These are phyloP conservation scores for Trichonephila inaurata DNA, from an alignment of 1,140 invertebrate genomes.

Conservation along the genomic window DNA sequence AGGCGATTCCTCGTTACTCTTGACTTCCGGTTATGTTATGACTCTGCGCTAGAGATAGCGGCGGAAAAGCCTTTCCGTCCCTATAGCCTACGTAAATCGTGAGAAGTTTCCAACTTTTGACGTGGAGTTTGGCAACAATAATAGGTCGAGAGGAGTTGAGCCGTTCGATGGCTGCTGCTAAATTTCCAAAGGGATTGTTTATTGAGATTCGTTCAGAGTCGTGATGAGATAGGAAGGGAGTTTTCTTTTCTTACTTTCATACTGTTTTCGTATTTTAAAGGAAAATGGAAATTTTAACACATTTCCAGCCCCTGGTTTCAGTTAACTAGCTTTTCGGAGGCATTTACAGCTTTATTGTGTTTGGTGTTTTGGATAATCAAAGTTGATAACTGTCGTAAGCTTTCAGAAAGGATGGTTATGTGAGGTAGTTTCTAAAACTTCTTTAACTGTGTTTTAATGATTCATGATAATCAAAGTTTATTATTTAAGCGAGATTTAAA, in stretches of 20 bases:
- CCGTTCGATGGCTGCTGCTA: not conserved
- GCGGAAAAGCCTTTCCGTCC: constrained; percentile 1
- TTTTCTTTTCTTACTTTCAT: not conserved
- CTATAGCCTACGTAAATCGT: not conserved
- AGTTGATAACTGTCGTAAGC: not conserved
- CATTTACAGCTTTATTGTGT: not conserved
- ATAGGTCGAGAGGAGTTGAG: constrained; percentile 16
- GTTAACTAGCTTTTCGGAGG: not conserved
- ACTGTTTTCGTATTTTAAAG: not conserved
- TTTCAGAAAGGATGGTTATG: not conserved
- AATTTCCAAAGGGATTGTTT: constrained; percentile 22
- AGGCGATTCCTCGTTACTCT: constrained; percentile 28
- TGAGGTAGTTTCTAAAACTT: not conserved
- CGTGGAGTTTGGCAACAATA: constrained; percentile 13
- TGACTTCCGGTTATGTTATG: constrained; percentile 13
- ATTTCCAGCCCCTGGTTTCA: not conserved
- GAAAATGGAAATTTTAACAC: not conserved
- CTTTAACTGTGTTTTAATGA: not conserved
- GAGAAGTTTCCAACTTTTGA: constrained; percentile 17
- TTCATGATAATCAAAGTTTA: not conserved
- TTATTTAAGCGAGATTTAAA: no score
- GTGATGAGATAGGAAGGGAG: not conserved
- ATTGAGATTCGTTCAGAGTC: not conserved
- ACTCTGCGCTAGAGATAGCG: not conserved
- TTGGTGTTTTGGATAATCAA: not conserved